Percentiles rank a stretch among this genome's conserved stretches.
phyloP scores from a whole-genome alignment of 2,113 vertebrate species.

The Oreocharis arfaki region DNA sequence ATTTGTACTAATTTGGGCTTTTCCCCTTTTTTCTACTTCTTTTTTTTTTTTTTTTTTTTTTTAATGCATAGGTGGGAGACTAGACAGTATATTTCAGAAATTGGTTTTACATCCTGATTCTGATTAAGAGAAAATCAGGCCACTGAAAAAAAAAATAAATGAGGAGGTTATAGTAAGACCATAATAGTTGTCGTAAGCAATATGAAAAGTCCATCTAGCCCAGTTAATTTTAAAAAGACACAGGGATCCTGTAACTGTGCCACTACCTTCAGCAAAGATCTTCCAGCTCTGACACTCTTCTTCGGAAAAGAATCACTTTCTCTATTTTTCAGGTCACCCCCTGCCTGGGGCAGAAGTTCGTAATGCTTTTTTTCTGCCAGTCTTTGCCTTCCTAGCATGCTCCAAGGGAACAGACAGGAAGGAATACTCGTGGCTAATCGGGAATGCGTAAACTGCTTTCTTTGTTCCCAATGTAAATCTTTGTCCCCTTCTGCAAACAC shows the following conservation, averaged over 20 bases:
- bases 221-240: neutral
- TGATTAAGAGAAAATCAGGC: neutral
- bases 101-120: neutral
- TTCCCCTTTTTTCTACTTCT: neutral
- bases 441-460: neutral
- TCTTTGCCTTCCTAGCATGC: neutral
- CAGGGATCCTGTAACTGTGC: neutral
- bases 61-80: neutral
- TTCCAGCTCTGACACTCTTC: neutral
- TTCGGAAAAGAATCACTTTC: neutral
- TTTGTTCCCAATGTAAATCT: neutral
- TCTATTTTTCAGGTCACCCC: neutral
- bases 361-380: neutral
- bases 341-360: neutral
- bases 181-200: neutral
- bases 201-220: neutral
- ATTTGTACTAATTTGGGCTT: neutral
- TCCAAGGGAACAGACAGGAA: neutral
- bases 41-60: neutral
- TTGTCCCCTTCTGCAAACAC: neutral
- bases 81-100: neutral
- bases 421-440: neutral
- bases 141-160: neutral
- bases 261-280: neutral
- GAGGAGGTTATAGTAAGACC: neutral